Evolutionary conservation across 2,888 invertebrate species (phyloP).

Genomic region (Odontothrips loti): DNA sequence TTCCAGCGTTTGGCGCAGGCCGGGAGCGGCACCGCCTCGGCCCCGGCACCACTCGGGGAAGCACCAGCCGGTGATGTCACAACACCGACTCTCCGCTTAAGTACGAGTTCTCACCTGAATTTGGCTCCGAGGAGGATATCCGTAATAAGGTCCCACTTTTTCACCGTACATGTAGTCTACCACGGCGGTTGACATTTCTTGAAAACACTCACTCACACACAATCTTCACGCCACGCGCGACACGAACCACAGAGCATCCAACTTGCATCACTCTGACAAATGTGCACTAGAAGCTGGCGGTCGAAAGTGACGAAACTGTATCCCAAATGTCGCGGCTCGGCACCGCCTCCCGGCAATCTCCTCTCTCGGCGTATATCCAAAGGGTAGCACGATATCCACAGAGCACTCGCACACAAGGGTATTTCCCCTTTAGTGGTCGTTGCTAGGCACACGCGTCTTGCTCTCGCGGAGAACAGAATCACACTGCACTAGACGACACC

Average conservation of each 20-base stretch:
- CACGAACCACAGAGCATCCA: not conserved
- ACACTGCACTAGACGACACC: not conserved
- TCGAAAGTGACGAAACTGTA: not conserved
- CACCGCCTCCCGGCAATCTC: no score
- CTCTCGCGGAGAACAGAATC: not conserved
- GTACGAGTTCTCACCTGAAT: slow-evolving; percentile 11
- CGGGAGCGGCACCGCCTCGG: no score
- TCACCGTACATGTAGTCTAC: slow-evolving; percentile 24
- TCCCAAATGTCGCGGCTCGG: not conserved
- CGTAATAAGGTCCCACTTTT: slow-evolving; percentile 22
- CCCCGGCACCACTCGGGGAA: not conserved
- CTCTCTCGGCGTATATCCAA: no score
- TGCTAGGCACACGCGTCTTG: not conserved
- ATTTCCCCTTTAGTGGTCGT: not conserved
- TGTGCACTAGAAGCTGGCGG: not conserved
- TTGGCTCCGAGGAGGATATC: slow-evolving; percentile 24
- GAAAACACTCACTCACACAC: slow-evolving; percentile 9
- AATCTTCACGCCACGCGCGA: not conserved
- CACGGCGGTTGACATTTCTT: slow-evolving; percentile 24
- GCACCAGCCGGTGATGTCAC: not conserved
- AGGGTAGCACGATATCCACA: no score
- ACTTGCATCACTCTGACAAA: slow-evolving; percentile 21
- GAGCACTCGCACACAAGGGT: no score
- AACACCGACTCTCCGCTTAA: not conserved
- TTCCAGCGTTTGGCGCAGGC: no score